Evolutionary conservation across 2,113 vertebrate genomes (phyloP).

Genomic region (Tyrannus savana): DNA sequence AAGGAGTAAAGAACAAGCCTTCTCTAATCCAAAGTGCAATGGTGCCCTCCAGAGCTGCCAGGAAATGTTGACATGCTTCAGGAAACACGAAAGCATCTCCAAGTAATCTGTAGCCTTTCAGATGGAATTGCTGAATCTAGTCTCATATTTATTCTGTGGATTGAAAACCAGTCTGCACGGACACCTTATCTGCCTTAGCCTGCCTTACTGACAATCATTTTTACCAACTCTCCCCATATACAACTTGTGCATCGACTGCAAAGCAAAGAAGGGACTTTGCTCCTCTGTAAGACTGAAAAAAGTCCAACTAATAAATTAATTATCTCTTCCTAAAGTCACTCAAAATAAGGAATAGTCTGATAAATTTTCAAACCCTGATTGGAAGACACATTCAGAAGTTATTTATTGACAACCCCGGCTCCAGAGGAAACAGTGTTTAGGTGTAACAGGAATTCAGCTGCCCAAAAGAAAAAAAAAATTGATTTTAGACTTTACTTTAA

Average conservation of each 20-base stretch:
- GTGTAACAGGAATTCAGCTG: conserved; percentile 37
- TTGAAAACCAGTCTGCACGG: conserved; percentile 9
- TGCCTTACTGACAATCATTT: conserved; percentile 48
- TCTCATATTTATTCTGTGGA: background rate
- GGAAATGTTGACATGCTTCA: background rate
- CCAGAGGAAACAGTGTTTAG: conserved; percentile 18
- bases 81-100: background rate
- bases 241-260: background rate
- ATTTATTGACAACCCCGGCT: conserved; percentile 3
- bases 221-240: background rate
- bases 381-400: conserved; percentile 22
- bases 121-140: background rate
- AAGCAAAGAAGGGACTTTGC: background rate
- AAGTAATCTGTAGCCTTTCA: background rate
- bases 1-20: background rate
- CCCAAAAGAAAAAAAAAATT: background rate
- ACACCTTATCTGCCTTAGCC: conserved; percentile 31
- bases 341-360: background rate
- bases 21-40: conserved; percentile 70
- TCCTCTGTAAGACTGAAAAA: background rate
- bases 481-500: conserved; percentile 65
- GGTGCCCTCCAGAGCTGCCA: conserved; percentile 72
- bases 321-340: background rate
- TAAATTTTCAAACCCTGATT: conserved; percentile 53
- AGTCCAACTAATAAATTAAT: conserved; percentile 41